Evolutionary conservation across 2,113 vertebrate species (phyloP).

Genomic region (Epinephelus moara): DNA sequence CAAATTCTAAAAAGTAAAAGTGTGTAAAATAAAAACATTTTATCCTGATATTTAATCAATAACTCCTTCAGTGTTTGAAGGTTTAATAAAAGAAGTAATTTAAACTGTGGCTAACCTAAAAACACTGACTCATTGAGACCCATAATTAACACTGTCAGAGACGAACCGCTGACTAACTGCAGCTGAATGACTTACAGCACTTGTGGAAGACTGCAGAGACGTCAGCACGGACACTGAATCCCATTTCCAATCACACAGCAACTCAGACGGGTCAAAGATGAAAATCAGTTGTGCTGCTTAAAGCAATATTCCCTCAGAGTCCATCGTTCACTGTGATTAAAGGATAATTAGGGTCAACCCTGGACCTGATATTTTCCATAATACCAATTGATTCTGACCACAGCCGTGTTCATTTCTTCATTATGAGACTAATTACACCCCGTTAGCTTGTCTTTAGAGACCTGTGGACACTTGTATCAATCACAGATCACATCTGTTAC

Average conservation of each 20-base stretch:
- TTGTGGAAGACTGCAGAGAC: neutral
- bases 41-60: too few relatives aligned
- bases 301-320: neutral
- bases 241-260: neutral
- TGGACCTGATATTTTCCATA: neutral
- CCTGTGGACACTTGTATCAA: neutral
- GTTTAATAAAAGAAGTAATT: neutral
- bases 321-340: constrained; percentile 7
- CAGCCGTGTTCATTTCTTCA: neutral
- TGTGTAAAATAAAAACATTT: too few relatives aligned
- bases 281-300: neutral
- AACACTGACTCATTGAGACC: neutral
- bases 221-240: neutral
- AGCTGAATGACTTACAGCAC: too few relatives aligned
- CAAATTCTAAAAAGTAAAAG: too few relatives aligned
- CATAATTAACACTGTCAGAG: neutral
- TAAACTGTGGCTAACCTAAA: neutral
- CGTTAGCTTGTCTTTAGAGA: neutral
- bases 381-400: neutral
- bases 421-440: neutral
- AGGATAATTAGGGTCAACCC: constrained; percentile 2
- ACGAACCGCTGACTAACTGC: neutral
- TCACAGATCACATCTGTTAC: neutral
- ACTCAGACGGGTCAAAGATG: neutral
- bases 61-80: too few relatives aligned